Conservation (phyloP, 2,797 vertebrate genomes). For the Neomorphus geoffroyi region DNA sequence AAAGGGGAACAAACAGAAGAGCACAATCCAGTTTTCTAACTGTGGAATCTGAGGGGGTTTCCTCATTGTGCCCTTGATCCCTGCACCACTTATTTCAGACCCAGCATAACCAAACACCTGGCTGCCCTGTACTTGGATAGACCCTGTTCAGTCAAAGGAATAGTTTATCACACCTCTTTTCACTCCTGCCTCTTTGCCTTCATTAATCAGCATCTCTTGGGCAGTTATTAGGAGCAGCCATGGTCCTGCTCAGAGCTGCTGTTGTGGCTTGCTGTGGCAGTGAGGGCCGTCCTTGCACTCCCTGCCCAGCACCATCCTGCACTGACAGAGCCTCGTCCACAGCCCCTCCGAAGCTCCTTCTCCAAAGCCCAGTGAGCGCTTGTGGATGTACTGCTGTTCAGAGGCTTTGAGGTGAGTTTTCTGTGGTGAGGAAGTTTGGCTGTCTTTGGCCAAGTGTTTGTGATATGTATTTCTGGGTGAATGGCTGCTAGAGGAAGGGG, state of each 20-base stretch:
- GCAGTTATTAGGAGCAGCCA: rapidly evolving
- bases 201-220: not conserved
- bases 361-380: not conserved
- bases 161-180: not conserved
- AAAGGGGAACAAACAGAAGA: not conserved
- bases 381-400: not conserved
- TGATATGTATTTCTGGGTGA: rapidly evolving
- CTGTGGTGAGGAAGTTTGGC: not conserved
- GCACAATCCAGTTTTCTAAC: not conserved
- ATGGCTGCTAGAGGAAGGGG: not conserved
- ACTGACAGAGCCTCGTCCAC: not conserved
- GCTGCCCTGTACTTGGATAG: not conserved
- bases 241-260: not conserved
- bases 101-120: not conserved
- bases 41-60: not conserved
- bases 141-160: not conserved
- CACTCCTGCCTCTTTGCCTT: not conserved
- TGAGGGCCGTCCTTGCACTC: not conserved
- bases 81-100: not conserved
- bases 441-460: not conserved
- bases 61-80: not conserved
- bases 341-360: not conserved
- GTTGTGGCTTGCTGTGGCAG: not conserved
- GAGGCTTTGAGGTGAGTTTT: not conserved
- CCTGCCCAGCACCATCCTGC: not conserved